Base-by-base conservation (phyloP, 1,140 invertebrate species). In the Hypsibius dujardini region DNA sequence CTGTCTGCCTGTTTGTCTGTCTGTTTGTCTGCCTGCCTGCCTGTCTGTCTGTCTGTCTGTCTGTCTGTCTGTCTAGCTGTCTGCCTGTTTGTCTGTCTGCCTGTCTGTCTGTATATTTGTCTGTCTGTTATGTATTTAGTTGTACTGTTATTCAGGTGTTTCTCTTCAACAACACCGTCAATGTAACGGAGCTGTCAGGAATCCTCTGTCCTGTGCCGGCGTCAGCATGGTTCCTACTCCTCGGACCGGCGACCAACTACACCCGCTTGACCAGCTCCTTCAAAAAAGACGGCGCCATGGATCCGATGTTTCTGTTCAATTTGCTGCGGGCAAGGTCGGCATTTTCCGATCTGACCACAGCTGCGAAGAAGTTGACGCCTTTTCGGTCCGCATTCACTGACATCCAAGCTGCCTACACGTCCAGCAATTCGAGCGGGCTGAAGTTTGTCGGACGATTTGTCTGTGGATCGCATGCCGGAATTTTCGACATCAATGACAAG, bases 381-480 rank as follows among this genome's bases (percentile, higher is more conserved):
- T 42, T 67, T 67, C 12, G 45, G 62, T 7, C 42, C 12, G 12
- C 42, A 7, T 7, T 67, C 0, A 42, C 12, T 7, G 62, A 67
- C 12, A 67, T 67, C 3, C 62, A 67, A 45, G 0, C 12, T 3
- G 45, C 3, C 42, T 67, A 67, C 42, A 7, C 42, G 62, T 67
- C 12, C 12, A 45, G 12, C 42, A 67, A 67, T 67, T 67, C 62
- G 7, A 12, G 62, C 45, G 12, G 62, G 3, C 12, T 67, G 12
- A 12, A 42, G 62, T 67, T 67, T 67, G 45, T 67, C 12, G 62
- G 62, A 42, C 12, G 45, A 42, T 67, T 67, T 67, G 3, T 67
- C 7, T 67, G 62, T 42, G 62, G 62, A 3, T 12, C 12, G 12
- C 12, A 73, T 70, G 2, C 56, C 47, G 62, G 71, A 60, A 46